Conservation (phyloP, 2,113 vertebrate genomes). For the Lepus americanus region DNA sequence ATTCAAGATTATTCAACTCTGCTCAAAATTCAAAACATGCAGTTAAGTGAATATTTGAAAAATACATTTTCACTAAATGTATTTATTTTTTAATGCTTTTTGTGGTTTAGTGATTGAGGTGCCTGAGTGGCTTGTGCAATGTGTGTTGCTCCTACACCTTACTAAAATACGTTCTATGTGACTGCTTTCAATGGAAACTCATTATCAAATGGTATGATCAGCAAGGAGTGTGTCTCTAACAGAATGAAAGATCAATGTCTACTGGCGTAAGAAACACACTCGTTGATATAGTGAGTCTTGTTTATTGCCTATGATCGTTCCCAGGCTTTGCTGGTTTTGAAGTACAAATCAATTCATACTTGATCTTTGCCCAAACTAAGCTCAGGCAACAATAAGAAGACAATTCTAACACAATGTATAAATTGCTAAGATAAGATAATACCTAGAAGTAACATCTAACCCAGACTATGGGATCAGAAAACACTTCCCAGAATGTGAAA, state of each 20-base stretch:
- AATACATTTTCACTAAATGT: not conserved
- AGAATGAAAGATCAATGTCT: not conserved
- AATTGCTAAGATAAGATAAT: not conserved
- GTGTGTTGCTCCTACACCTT: not conserved
- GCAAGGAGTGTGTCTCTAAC: not conserved
- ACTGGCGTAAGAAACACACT: not conserved
- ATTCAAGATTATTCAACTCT: constrained; percentile 6
- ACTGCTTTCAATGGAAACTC: not conserved
- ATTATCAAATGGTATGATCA: not conserved
- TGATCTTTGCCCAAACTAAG: not conserved
- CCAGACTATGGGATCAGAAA: not conserved
- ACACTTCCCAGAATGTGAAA: not conserved
- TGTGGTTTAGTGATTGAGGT: not conserved
- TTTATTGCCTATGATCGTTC: constrained; percentile 18
- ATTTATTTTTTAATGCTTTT: not conserved
- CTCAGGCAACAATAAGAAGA: not conserved
- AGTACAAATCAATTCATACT: not conserved
- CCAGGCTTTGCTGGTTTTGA: not conserved
- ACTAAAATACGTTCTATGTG: not conserved
- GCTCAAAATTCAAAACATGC: constrained; percentile 23
- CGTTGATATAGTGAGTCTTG: not conserved
- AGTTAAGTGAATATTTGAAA: constrained; percentile 55
- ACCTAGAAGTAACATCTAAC: not conserved
- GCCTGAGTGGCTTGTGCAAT: not conserved
- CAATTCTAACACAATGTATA: not conserved